Conservation (phyloP, 2,797 vertebrate genomes). For the Cossypha dichroa region DNA sequence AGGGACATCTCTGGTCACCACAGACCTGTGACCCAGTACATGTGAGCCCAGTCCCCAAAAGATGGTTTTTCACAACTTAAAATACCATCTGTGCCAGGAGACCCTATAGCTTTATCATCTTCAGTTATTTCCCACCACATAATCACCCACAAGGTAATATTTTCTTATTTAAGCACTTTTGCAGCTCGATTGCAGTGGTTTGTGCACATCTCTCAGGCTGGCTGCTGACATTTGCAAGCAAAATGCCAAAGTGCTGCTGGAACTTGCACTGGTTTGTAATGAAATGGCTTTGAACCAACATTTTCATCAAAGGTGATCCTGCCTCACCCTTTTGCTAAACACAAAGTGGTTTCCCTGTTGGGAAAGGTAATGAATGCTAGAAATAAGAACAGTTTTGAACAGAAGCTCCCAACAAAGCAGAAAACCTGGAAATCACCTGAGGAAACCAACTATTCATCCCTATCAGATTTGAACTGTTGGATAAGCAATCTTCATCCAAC, state of each 20-base stretch:
- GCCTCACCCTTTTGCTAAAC: constrained; percentile 24
- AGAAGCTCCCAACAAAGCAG: neutral
- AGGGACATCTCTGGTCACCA: neutral
- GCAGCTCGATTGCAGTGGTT: neutral
- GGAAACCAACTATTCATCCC: neutral
- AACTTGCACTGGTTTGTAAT: neutral
- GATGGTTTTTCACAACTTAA: neutral
- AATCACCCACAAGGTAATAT: neutral
- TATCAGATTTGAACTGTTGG: neutral
- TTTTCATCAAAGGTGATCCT: constrained; percentile 18
- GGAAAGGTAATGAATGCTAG: neutral
- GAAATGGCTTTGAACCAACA: constrained; percentile 13
- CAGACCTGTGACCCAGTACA: neutral
- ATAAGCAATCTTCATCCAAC: neutral
- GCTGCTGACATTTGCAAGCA: neutral
- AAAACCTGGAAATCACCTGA: neutral
- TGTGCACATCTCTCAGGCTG: neutral
- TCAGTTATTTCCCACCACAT: neutral
- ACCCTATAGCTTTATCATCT: neutral
- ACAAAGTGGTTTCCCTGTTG: neutral
- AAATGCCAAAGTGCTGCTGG: neutral
- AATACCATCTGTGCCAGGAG: neutral
- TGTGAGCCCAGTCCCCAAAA: fast-evolving
- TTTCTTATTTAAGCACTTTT: neutral
- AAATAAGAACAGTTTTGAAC: neutral